phyloP scores from a whole-genome alignment of 2,888 invertebrate species.

The Theretra japonica region DNA sequence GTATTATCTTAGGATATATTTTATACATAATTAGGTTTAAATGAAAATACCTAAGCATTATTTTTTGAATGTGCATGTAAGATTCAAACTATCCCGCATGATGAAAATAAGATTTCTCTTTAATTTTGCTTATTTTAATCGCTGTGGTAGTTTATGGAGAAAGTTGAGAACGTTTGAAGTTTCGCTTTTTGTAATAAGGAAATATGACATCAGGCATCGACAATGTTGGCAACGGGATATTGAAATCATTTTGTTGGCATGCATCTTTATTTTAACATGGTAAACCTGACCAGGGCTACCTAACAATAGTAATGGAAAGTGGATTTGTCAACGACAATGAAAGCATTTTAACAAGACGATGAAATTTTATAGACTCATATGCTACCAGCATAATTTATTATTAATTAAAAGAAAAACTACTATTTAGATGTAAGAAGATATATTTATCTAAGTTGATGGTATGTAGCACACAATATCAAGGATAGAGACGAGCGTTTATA shows the following conservation, averaged over 20 bases:
- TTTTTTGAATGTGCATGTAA: neutral
- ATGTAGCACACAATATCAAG: no score
- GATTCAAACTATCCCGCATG: neutral
- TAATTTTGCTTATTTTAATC: neutral
- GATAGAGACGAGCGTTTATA: neutral
- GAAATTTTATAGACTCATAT: neutral
- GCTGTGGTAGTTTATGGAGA: neutral
- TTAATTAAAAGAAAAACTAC: neutral
- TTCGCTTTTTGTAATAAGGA: constrained; percentile 16
- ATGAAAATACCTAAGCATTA: neutral
- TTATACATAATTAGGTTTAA: neutral
- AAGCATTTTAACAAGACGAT: neutral
- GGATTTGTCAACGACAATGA: neutral
- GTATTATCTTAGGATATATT: no score
- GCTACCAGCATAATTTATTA: neutral
- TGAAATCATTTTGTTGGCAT: neutral
- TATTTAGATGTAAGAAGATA: neutral
- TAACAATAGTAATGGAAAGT: constrained; percentile 17
- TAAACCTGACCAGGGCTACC: neutral
- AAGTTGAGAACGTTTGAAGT: neutral
- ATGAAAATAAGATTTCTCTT: neutral
- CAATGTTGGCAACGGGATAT: constrained; percentile 7
- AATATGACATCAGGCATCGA: constrained; percentile 7
- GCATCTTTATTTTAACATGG: neutral
- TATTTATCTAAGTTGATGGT: neutral